Base-by-base conservation (phyloP, 1,140 invertebrate species). In the Diabrotica virgifera region DNA sequence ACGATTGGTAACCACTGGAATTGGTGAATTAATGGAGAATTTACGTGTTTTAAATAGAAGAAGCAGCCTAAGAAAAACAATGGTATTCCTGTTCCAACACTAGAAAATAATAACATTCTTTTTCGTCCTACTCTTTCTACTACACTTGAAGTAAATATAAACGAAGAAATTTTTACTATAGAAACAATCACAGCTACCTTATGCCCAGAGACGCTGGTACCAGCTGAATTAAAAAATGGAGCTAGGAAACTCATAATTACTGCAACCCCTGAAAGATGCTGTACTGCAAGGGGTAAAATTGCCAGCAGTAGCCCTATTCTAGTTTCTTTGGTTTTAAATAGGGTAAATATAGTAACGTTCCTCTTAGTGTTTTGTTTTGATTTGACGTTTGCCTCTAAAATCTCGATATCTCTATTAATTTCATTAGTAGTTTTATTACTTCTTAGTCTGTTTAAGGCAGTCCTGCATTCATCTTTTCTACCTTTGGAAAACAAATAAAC, bases 151-250 rank as follows among this genome's bases (percentile, higher is more conserved):
- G 2, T 90, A 65, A 0, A 89, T 89, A 0, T 90, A 89, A 0
- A 89, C 76, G 2, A 77, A 80, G 0, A 89, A 88, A 94, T 79
- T 80, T 88, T 86, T 0, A 93, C 88, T n/a, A 82, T 72, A 10
- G 91, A 93, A 63, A 96, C 84, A 24, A 94, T 87, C 56, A 95
- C 93, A 0, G 92, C 87, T 1, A 95, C 87, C 5, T 90, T 88
- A 77, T 93, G 94, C 7, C 58, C 40, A 24, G 38, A 24, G 10
- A 59, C 13, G 0, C 13, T 13, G 5, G 58, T 59, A 8, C 10
- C 40, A 24, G 58, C 58, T 9, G 36, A 36, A n/a, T 36, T 59
- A n/a, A 59, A 59, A 13, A 59, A 5, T 5, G 58, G 58, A 4
- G 11, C 58, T 6, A 59, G 24, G 50, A 59, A 59, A 0, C 38